Conservation (phyloP, 2,797 vertebrate genomes). For the Telmatherina bonti region DNA sequence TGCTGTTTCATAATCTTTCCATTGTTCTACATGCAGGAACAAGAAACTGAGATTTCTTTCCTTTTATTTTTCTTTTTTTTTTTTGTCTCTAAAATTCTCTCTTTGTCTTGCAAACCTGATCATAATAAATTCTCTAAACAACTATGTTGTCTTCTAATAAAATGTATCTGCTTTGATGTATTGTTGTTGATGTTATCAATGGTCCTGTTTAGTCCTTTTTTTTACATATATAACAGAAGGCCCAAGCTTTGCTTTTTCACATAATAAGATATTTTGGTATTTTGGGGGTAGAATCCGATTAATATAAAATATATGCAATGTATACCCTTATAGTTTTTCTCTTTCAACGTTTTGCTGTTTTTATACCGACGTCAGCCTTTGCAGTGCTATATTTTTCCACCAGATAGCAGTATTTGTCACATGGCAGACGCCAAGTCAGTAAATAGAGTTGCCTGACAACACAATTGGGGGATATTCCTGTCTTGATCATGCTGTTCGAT, state of each 20-base stretch:
- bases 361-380: not conserved
- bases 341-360: not conserved
- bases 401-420: slow-evolving; percentile 61
- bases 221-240: not conserved
- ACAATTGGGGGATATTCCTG: not conserved
- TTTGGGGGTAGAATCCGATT: not conserved
- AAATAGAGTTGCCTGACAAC: not conserved
- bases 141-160: not conserved
- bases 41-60: not conserved
- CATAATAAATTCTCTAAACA: not conserved
- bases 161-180: not conserved
- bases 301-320: not conserved
- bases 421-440: not conserved
- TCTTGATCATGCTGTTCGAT: slow-evolving; percentile 8
- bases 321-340: not conserved
- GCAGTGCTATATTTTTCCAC: slow-evolving; percentile 53
- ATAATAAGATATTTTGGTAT: too few relatives aligned
- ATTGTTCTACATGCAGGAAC: not conserved
- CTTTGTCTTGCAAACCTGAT: not conserved
- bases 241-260: not conserved
- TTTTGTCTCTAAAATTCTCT: not conserved
- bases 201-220: not conserved
- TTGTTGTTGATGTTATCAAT: not conserved
- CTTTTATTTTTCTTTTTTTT: not conserved
- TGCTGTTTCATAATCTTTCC: not conserved